These are phyloP conservation scores for Lithophane socia DNA, from an alignment of 2,888 invertebrate genomes.

Conservation along the genomic window DNA sequence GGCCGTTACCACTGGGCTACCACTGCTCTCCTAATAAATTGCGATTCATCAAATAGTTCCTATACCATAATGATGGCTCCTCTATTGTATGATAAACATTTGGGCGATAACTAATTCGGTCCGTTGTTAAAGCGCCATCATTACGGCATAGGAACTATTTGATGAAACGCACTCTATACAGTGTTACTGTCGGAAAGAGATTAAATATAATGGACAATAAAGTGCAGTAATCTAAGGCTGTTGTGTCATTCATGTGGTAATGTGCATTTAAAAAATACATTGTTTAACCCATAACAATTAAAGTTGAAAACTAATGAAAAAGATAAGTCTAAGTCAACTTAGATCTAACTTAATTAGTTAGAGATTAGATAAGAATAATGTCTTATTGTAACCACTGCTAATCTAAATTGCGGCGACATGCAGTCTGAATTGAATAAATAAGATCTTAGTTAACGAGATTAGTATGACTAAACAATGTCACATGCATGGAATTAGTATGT, in stretches of 20 bases:
- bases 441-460: background rate
- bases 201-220: background rate
- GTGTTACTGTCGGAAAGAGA: background rate
- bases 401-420: slow-evolving; percentile 21
- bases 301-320: slow-evolving; percentile 3
- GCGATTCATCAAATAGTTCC: too few species aligned
- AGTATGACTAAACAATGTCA: background rate
- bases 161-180: background rate
- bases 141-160: too few species aligned
- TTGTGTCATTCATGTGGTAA: background rate
- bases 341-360: background rate
- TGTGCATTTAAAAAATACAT: background rate
- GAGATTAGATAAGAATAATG: slow-evolving; percentile 13
- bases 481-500: slow-evolving; percentile 1
- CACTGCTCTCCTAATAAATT: too few species aligned
- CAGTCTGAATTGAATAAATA: slow-evolving; percentile 16
- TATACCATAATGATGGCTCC: too few species aligned
- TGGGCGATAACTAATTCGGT: too few species aligned
- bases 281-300: background rate
- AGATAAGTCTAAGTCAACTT: background rate
- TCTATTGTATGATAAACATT: too few species aligned
- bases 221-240: background rate
- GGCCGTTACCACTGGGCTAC: too few species aligned
- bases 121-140: too few species aligned
- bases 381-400: background rate